Evolutionary conservation across 2,113 vertebrate genomes (phyloP), one percentile per base, ranked within the genome.

Genomic region (Urocolius indicus): DNA sequence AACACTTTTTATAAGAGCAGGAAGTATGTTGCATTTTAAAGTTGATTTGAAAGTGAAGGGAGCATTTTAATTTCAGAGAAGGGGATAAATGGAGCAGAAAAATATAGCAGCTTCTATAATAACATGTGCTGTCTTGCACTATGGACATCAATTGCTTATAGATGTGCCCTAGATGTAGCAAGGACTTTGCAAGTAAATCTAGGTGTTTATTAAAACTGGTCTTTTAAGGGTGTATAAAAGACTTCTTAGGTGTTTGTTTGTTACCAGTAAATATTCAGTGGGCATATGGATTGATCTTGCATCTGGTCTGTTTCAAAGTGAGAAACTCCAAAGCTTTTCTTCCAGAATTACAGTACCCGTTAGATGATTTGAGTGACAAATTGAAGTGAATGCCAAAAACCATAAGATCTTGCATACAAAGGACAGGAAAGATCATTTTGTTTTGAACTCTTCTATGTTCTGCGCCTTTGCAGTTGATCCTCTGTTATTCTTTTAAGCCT

Each of bases 321-420:
- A 94, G 71, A 61, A 92, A 61, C 38, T 93, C 26, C 32, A 52
- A 67, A 89, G 55, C 38, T 86, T 74, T 91, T 94, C 52, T 74
- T 54, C 61, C 68, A 61, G 51, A 14, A 3, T 86, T 92, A 19
- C 19, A 57, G 27, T 65, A 89, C 46, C 14, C 76, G 1, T 57
- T 52, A 72, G 65, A 29, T 74, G 6, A 77, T 41, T 74, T 58
- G 74, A 65, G 72, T 84, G 67, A 92, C 27, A 76, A 81, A 62
- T 29, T 9, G 5, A n/a, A 58, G 26, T 38, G 62, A 88, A 43
- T 63, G 22, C 54, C 36, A 79, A 34, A 92, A 51, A 8, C 26
- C 26, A 6, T 82, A 89, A 80, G 55, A 76, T 77, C 19, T 81
- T 46, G 34, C 16, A 24, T 62, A 58, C 17, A 57, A 67, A 80